phyloP scores from a whole-genome alignment of 1,140 invertebrate genomes.

The Macrobrachium rosenbergii region DNA sequence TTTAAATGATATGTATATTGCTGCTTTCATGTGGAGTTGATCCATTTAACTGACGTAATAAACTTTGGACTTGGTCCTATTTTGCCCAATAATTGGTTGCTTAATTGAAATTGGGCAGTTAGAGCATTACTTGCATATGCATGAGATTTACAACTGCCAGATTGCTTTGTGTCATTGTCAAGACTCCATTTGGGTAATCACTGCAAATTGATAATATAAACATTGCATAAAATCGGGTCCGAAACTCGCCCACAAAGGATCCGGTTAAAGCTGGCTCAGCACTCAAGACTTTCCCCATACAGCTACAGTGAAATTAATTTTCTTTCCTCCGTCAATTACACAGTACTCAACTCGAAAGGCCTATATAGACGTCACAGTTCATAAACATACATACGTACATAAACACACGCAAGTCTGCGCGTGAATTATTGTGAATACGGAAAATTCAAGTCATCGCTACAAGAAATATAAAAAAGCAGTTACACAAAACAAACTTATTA shows the following conservation, averaged over 20 bases:
- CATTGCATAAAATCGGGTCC: neutral
- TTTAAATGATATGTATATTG: slow-evolving; percentile 57
- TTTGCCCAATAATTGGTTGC: slow-evolving; percentile 57
- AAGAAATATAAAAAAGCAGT: no score
- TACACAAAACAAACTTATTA: no score
- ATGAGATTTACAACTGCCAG: slow-evolving; percentile 50
- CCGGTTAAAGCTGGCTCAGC: neutral
- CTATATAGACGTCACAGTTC: no score
- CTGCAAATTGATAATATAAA: slow-evolving; percentile 29
- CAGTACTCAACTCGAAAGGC: no score
- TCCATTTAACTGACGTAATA: slow-evolving; percentile 58
- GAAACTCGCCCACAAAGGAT: no score
- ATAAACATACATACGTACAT: no score
- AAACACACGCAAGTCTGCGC: no score
- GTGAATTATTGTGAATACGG: no score
- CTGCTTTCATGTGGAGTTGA: slow-evolving; percentile 57
- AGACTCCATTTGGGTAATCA: slow-evolving; percentile 15
- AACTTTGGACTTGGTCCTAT: slow-evolving; percentile 57
- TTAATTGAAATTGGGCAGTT: slow-evolving; percentile 58
- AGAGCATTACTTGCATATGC: slow-evolving; percentile 51
- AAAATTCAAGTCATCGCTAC: no score
- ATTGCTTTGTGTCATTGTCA: slow-evolving; percentile 41
- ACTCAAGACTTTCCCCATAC: neutral
- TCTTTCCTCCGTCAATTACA: no score
- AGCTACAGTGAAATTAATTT: no score